These are phyloP conservation scores for Microdon myrmicae DNA, from an alignment of 2,888 invertebrate genomes.

Conservation along the genomic window DNA sequence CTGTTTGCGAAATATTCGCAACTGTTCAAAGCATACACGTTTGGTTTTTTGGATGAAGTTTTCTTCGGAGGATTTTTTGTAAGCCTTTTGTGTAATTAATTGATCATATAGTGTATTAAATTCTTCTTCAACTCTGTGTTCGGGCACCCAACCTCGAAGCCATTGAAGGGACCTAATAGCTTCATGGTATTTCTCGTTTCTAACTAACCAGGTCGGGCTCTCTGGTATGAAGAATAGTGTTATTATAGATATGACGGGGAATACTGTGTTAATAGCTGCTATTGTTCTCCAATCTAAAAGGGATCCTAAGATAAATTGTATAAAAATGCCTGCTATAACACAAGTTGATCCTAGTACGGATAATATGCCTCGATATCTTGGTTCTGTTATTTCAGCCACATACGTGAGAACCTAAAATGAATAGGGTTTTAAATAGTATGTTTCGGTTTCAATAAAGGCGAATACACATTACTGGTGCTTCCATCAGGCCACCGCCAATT, in stretches of 20 bases:
- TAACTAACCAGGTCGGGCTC: slow-evolving; percentile 83
- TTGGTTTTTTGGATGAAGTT: slow-evolving; percentile 37
- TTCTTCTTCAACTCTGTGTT: slow-evolving; percentile 70
- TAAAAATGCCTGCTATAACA: slow-evolving; percentile 79
- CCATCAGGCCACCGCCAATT: slow-evolving; percentile 79
- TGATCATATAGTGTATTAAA: slow-evolving; percentile 64
- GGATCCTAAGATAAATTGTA: slow-evolving; percentile 79
- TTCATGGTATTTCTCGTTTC: slow-evolving; percentile 73
- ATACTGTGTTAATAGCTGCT: slow-evolving; percentile 74
- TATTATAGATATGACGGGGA: slow-evolving; percentile 74
- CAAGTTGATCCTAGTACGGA: slow-evolving; percentile 80
- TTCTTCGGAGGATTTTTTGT: slow-evolving; percentile 57
- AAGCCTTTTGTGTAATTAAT: slow-evolving; percentile 60
- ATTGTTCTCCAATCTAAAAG: slow-evolving; percentile 78
- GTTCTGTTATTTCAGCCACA: slow-evolving; percentile 85
- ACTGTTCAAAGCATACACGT: slow-evolving; percentile 54
- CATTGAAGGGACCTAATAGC: slow-evolving; percentile 79
- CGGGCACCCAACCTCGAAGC: slow-evolving; percentile 81
- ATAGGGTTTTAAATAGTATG: background rate
- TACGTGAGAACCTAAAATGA: slow-evolving; percentile 77
- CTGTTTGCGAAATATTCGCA: slow-evolving; percentile 69
- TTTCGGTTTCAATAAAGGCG: background rate
- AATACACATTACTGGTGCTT: slow-evolving; percentile 75
- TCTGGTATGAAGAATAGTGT: slow-evolving; percentile 81
- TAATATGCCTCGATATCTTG: slow-evolving; percentile 75